Evolutionary conservation across 1,140 invertebrate genomes (phyloP), one percentile per base, ranked within the genome.

Genomic region (Riptortus pedestris): DNA sequence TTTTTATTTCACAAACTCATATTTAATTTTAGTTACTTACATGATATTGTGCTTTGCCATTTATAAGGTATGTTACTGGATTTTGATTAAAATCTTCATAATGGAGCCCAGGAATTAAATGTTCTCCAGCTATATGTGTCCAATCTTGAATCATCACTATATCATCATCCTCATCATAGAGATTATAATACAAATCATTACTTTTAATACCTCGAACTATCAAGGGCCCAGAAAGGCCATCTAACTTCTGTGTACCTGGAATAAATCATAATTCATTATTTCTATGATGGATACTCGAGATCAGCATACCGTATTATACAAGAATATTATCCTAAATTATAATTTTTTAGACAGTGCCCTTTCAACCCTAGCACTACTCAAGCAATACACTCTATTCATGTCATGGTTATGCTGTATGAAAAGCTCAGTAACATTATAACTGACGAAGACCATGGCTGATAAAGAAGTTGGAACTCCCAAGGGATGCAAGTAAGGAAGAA

Each of bases 201-300:
- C 83, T 78, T 62, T 80, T 76, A 7, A 27, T 26, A 4, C 26
- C 51, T 27, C 85, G 75, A 12, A 91, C 80, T 24, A 93, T 82
- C 20, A 92, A 74, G 0, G 85, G 75, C 0, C 91, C 90, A 64
- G 85, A 88, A 1, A 85, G 79, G 0, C 91, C 91, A 70, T 93
- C 91, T 7, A 84, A 83, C 27, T 88, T 74, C 75, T 93, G 90
- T 73, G 88, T 81, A n/a, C 88, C 89, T 74, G 76, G 14, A 65
- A 43, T 26, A 51, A 0, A 60, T 59, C n/a, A n/a, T n/a, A n/a
- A n/a, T n/a, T n/a, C n/a, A n/a, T n/a, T n/a, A n/a, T n/a, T n/a
- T n/a, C n/a, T n/a, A n/a, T n/a, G n/a, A n/a, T n/a, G n/a, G n/a
- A n/a, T n/a, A n/a, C n/a, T n/a, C n/a, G n/a, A n/a, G n/a, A n/a